Conservation (phyloP, 2,113 vertebrate genomes). For the Numida meleagris region DNA sequence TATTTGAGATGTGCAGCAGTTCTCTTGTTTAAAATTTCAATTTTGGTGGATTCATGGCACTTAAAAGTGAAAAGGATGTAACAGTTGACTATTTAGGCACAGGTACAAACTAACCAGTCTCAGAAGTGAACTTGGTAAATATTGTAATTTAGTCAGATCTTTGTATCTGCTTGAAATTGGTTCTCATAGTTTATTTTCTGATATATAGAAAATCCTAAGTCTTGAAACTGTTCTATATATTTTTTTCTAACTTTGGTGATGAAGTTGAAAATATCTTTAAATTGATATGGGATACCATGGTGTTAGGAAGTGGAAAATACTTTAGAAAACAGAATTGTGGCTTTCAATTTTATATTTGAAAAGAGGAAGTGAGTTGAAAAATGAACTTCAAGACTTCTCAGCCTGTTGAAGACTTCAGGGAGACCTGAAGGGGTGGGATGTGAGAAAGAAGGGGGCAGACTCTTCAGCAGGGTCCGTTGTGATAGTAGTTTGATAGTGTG, state of each 20-base stretch:
- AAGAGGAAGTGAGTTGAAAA: background rate
- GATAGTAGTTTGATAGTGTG: too few species aligned
- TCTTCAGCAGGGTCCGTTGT: too few species aligned
- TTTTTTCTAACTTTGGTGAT: background rate
- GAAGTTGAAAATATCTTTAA: background rate
- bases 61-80: background rate
- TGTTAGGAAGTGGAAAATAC: background rate
- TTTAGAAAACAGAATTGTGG: background rate
- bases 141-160: background rate
- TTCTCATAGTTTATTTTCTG: background rate
- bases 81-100: background rate
- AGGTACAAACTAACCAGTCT: background rate
- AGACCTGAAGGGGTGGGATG: too few species aligned
- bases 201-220: background rate
- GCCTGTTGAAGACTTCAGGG: too few species aligned
- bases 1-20: background rate
- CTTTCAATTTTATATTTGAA: background rate
- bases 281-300: background rate
- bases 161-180: background rate
- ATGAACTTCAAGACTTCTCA: background rate
- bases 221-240: background rate
- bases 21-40: background rate
- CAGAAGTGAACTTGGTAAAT: background rate
- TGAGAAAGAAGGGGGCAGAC: too few species aligned
- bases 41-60: background rate